Conservation (phyloP, 2,113 vertebrate species). For the Mormyrus lacerda region DNA sequence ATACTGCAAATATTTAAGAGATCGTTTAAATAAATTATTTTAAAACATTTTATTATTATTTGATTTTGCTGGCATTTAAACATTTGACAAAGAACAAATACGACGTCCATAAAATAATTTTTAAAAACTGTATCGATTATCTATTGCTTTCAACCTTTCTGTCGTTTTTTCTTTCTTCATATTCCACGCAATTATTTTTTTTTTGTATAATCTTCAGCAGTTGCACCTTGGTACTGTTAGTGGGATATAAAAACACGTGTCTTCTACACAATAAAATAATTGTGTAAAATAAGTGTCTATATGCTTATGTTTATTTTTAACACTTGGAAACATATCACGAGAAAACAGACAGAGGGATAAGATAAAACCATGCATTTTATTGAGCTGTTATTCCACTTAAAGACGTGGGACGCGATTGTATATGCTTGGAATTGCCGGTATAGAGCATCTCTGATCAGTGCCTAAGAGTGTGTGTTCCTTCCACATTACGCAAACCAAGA, state of each 20-base stretch:
- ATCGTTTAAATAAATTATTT: background rate
- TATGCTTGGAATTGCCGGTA: background rate
- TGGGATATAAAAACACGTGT: background rate
- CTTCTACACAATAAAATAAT: background rate
- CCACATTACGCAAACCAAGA: background rate
- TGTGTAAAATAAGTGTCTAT: background rate
- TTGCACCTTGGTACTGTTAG: background rate
- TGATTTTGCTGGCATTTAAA: background rate
- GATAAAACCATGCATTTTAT: background rate
- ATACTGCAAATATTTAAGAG: background rate
- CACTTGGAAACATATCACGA: background rate
- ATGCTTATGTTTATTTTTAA: background rate
- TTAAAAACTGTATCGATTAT: background rate
- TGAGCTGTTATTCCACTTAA: background rate
- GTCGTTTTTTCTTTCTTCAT: background rate
- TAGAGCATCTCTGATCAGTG: background rate
- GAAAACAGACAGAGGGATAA: background rate
- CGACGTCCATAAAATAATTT: background rate
- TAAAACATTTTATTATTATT: background rate
- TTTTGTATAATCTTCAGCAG: background rate
- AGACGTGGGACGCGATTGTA: background rate
- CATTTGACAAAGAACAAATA: background rate
- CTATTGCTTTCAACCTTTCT: background rate
- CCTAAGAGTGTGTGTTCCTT: background rate
- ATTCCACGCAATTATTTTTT: background rate